phyloP scores from a whole-genome alignment of 2,797 vertebrate species.

The Pangasius mekongensis region DNA sequence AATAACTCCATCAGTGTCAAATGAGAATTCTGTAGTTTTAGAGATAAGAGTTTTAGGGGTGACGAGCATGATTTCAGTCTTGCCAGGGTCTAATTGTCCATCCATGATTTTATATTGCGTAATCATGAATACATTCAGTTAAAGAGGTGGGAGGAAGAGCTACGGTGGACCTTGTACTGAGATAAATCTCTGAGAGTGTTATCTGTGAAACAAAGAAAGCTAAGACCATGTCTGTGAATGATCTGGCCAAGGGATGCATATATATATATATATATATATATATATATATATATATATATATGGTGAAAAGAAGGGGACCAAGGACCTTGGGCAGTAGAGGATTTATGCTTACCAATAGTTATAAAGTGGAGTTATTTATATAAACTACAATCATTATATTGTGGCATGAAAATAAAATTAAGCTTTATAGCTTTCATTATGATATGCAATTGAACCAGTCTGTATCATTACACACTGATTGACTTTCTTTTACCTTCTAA shows the following conservation, averaged over 20 bases:
- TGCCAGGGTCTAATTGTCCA: neutral
- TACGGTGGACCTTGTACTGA: neutral
- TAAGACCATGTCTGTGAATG: neutral
- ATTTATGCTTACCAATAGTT: neutral
- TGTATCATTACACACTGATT: neutral
- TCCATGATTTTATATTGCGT: neutral
- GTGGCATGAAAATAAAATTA: neutral
- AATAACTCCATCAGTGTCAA: neutral
- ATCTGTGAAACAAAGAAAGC: neutral
- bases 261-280: no score
- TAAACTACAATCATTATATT: neutral
- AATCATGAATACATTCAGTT: neutral
- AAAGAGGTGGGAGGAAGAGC: neutral
- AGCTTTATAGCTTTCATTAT: neutral
- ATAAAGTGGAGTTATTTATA: neutral
- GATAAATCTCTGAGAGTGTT: neutral
- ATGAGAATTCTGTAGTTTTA: neutral
- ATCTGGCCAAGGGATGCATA: neutral
- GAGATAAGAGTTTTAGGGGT: neutral
- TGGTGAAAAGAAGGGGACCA: neutral
- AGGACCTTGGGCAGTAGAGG: constrained; percentile 7
- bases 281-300: neutral
- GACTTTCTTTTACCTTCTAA: neutral
- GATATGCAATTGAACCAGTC: neutral
- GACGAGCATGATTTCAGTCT: neutral